Percentiles rank a stretch among this genome's conserved stretches.
phyloP scores from a whole-genome alignment of 2,888 invertebrate genomes.

The Drosophila robusta region DNA sequence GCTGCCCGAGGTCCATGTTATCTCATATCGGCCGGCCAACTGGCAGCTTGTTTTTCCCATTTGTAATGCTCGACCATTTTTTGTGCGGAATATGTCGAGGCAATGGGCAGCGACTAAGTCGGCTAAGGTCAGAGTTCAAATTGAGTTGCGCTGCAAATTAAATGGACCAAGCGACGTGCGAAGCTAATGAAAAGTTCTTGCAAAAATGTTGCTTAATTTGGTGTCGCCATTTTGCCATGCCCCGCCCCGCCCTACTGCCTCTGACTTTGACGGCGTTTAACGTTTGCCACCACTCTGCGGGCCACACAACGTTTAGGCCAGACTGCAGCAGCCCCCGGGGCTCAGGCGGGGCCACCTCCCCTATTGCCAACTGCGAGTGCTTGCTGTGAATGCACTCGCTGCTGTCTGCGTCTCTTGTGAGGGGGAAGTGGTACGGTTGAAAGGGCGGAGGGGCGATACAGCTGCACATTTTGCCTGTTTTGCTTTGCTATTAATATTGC shows the following conservation, averaged over 20 bases:
- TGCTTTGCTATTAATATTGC: slow-evolving; percentile 76
- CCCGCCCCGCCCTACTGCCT: slow-evolving; percentile 3
- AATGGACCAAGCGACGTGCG: slow-evolving; percentile 32
- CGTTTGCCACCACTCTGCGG: slow-evolving; percentile 14
- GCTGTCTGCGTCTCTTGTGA: slow-evolving; percentile 16
- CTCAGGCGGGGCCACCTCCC: slow-evolving; percentile 9
- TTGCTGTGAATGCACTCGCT: slow-evolving; percentile 56
- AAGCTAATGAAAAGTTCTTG: slow-evolving; percentile 30
- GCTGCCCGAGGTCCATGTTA: slow-evolving; percentile 8
- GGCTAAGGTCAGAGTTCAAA: slow-evolving; percentile 72
- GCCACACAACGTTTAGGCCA: slow-evolving; percentile 46
- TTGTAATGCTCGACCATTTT: slow-evolving; percentile 45
- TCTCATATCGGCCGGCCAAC: slow-evolving; percentile 15
- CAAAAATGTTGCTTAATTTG: slow-evolving; percentile 32
- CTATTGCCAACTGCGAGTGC: slow-evolving; percentile 19
- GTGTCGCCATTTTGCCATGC: slow-evolving; percentile 18
- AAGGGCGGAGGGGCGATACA: not conserved
- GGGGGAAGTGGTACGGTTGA: not conserved
- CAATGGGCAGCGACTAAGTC: slow-evolving; percentile 9
- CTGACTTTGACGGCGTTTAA: slow-evolving; percentile 52
- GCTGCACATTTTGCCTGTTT: slow-evolving; percentile 54
- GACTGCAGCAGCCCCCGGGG: slow-evolving; percentile 28
- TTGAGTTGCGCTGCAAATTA: slow-evolving; percentile 54
- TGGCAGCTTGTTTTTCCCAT: slow-evolving; percentile 42
- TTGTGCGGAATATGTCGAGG: slow-evolving; percentile 49